Base-by-base conservation (phyloP, 2,797 vertebrate species). In the Graptemys geographica region DNA sequence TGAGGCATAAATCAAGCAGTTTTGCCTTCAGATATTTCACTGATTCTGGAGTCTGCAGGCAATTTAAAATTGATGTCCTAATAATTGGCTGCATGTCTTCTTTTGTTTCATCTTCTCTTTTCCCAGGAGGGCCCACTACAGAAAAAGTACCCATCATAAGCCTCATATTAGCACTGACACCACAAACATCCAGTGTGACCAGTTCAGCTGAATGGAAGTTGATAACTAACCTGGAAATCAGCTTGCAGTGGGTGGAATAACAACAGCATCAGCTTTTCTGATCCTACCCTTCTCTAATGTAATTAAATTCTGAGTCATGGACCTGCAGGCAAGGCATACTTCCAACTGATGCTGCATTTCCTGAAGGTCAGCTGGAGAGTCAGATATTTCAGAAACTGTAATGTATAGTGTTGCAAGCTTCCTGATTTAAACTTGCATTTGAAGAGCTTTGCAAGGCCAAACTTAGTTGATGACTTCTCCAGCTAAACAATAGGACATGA, bases 271-370 rank as follows among this genome's bases (percentile, higher is more conserved):
- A 93, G 95, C 91, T 94, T 93, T 95, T 94, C 72, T 87, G 53
- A 87, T 93, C 90, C 31, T 92, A 79, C 28, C 25, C 87, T 90
- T 87, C 96, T 84, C 72, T 96, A 96, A 96, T 96, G 91, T 92
- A 91, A 97, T 96, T 95, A 94, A 96, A 95, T 91, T 95, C 37
- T 92, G 87, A 96, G 89, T 94, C 96, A 86, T 11, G 95, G 96
- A 56, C 86, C 91, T 88, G 94, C 90, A 80, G 86, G 74, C 28
- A 87, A 87, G 92, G 96, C 94, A 90, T 27, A 18, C 65, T 92
- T 96, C 95, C 94, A 96, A 57, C n/a, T 27, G 91, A 88, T 87
- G 89, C 90, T 94, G 88, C 51, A 37, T 81, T 95, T 97, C 85
- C 95, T 94, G 92, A 94, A 96, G 94, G 96, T 94, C 96, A 90